Base-by-base conservation (phyloP, 2,888 invertebrate genomes). In the Galerucella pusilla region DNA sequence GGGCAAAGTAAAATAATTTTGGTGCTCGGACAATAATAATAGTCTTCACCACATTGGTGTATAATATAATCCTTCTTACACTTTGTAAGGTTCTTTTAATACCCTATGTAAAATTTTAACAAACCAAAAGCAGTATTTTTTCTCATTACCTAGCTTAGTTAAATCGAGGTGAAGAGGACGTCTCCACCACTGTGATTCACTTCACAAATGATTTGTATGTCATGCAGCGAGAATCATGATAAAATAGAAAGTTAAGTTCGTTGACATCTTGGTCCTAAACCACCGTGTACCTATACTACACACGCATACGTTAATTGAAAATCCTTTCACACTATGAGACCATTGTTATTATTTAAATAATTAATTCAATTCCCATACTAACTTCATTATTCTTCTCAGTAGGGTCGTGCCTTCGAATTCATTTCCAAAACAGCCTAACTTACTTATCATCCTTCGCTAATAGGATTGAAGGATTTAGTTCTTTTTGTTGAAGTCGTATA, bases 191-290 rank as follows among this genome's bases (percentile, higher is more conserved):
- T 64, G 65, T 52, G 71, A 64, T 73, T 75, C 64, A 63, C 69
- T 73, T 75, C 64, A 63, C 69, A 71, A 57, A 71, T 73, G 75
- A 71, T 76, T 79, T 78, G 72, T 79, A 61, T 79, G 77, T 78
- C 77, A 78, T 71, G 76, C 65, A 71, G 76, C 73, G 79, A 78
- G 81, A 81, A 81, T 81, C 78, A 79, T 57, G 45, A 59, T 81
- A 83, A 83, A 85, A 84, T 84, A 85, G 85, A 85, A 85, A 85
- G 85, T 83, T 81, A 81, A 79, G 84, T 84, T 85, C 84, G 82
- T 83, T 84, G 83, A 81, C 84, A 85, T 80, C 74, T 75, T 71
- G 69, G 70, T 73, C 68, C 66, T 71, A 71, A 71, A 73, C 68
- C 57, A 61, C 64, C 25, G 35, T 75, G 61, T 75, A 73, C 66